Percentiles rank a stretch among this genome's conserved stretches.
Conservation (phyloP, 2,113 vertebrate genomes). For the Rhinopomastus cyanomelas region DNA sequence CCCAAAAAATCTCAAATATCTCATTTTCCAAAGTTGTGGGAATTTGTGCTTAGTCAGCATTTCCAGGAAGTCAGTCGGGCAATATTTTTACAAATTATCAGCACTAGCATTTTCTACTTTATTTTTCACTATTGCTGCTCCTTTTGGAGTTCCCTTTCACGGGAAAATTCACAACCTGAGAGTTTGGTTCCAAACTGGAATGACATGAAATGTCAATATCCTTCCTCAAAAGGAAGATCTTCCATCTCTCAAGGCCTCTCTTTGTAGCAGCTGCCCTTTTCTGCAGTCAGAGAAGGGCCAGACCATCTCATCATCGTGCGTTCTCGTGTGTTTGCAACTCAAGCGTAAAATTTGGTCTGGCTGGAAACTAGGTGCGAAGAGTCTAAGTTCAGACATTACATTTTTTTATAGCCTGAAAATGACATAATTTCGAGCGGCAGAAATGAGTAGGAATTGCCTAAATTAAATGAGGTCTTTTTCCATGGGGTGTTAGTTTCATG, state of each 20-base stretch:
- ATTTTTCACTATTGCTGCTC: background rate
- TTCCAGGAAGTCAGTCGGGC: background rate
- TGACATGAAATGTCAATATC: conserved; percentile 26
- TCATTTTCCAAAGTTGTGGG: background rate
- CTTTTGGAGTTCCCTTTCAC: background rate
- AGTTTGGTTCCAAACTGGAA: conserved; percentile 2
- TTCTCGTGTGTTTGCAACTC: conserved; percentile 16
- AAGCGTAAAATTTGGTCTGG: conserved; percentile 7
- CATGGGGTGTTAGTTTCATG: background rate
- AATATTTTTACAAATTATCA: background rate
- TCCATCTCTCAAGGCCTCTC: background rate
- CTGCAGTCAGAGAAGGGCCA: background rate
- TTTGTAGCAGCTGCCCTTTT: conserved; percentile 30
- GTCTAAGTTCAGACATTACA: background rate
- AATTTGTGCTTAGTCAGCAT: background rate
- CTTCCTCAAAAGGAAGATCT: background rate
- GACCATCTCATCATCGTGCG: background rate
- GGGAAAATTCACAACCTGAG: background rate
- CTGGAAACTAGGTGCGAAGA: conserved; percentile 17
- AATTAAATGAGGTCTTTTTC: conserved; percentile 16
- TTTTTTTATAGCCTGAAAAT: conserved; percentile 29
- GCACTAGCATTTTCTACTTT: background rate
- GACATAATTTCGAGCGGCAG: conserved; percentile 14
- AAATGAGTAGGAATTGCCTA: conserved; percentile 34
- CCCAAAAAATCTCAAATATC: background rate